Base-by-base conservation (phyloP, 1,140 invertebrate species). In the Pseudomyrmex concolor region DNA sequence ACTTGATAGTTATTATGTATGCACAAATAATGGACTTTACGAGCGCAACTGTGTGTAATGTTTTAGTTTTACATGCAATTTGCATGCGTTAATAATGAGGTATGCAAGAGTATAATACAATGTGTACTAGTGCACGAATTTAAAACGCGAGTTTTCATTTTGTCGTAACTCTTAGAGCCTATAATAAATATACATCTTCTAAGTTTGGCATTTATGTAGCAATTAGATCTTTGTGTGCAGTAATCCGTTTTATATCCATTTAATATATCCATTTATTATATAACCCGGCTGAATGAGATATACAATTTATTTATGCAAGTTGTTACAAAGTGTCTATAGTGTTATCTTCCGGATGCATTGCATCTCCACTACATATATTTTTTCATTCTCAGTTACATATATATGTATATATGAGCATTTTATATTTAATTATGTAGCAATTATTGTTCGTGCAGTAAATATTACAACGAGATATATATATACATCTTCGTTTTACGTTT, bases 401-500 rank as follows among this genome's bases (percentile, higher is more conserved):
- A 25, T 51, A 48, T 25, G 17, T 54, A 50, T 22, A 22, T 85
- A 34, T 34, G 34, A 34, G 34, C 34, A 34, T 17, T 45, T 83
- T 2, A 3, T 60, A 48, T 34, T 13, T 74, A 43, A 17, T 48
- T 50, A 10, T 19, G 19, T 19, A 15, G 13, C 12, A 67, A 54
- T 67, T 62, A 64, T 13, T 81, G 9, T 57, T 55, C 13, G 12
- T 51, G 9, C 13, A 2, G 7, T 51, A 13, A 3, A 13, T 51
- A 51, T 51, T 51, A 51, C 10, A 13, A 10, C 50, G 7, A 51
- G 13, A 10, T n/a, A 59, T n/a, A 70, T 68, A 48, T 48, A 48
- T 25, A 9, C 84, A 19, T 78, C 55, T 54, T 2, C 63, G 80
- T 73, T 34, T 76, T n/a, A 17, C 15, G 54, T 82, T 64, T 84